Base-by-base conservation (phyloP, 2,797 vertebrate species). In the Hoplostethus mediterraneus region DNA sequence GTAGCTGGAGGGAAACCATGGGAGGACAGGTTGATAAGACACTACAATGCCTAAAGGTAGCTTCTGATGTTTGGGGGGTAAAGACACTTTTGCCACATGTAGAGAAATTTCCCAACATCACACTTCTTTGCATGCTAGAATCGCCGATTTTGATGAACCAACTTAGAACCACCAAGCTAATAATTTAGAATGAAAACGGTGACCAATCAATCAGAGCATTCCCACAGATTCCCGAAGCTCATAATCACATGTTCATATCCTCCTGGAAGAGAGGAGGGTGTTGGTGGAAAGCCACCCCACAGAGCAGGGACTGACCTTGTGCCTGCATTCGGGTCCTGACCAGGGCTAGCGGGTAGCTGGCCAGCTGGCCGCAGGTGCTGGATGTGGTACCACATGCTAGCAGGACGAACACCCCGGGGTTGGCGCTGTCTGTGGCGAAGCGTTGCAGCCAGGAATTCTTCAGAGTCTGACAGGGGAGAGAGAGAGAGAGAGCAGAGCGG, bases 271-370 rank as follows among this genome's bases (percentile, higher is more conserved):
- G 6, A 36, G 5, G 3, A 36, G 33, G 33, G 33, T 36, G 33
- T 28, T 28, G 28, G 28, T 44, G 4, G 17, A 40, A 59, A 33
- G 6, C 13, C 13, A 6, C 8, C 7, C 25, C 13, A 16, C 8
- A 12, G 30, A 38, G 31, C 31, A 28, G 61, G 4, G 21, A 60
- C 94, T 92, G 71, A 98, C 98, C 98, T 96, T 98, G 97, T 3
- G 95, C 98, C 89, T 99, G 98, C 98, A 99, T 99, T 17, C 97
- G 96, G 16, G 98, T 99, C 88, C 98, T 94, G 79, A 99, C 96
- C 2, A 99, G 94, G n/a, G 98, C 97, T 13, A 99, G 93, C 0
- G 98, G 98, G 87, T 99, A 99, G 89, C 97, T 98, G 77, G 97
- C 94, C 54, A 98, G 92, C 78, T 99, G 97, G 3, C 97, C 97